These are phyloP conservation scores for Chrysotoxum bicinctum DNA, from an alignment of 2,888 invertebrate genomes.

Conservation along the genomic window DNA sequence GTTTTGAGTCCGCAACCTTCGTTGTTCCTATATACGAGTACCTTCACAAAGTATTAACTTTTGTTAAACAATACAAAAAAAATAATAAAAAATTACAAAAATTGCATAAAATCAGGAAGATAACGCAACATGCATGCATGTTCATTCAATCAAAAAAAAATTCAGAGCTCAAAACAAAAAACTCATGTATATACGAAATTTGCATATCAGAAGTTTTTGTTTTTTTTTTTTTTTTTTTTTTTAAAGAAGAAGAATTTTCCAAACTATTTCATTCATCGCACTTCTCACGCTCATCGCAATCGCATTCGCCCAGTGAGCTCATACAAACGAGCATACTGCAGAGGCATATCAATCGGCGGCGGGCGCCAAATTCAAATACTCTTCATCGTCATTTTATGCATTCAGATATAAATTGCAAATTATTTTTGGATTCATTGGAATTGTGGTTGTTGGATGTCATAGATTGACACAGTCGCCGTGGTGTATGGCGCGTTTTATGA, in stretches of 20 bases:
- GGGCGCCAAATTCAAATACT: slow-evolving; percentile 63
- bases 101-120: slow-evolving; percentile 36
- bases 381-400: slow-evolving; percentile 5
- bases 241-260: slow-evolving; percentile 10
- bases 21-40: slow-evolving; percentile 4
- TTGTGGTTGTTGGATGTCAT: slow-evolving; percentile 55
- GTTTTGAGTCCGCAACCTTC: slow-evolving; percentile 1
- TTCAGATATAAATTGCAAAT: slow-evolving; percentile 39
- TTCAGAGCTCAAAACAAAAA: neutral
- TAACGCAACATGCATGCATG: slow-evolving; percentile 27
- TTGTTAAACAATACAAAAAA: neutral
- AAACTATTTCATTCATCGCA: slow-evolving; percentile 56
- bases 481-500: slow-evolving; percentile 35
- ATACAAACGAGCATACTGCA: neutral
- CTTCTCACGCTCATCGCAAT: slow-evolving; percentile 62
- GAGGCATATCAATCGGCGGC: slow-evolving; percentile 63
- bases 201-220: slow-evolving; percentile 35
- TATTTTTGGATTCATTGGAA: slow-evolving; percentile 47
- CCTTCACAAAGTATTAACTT: slow-evolving; percentile 5
- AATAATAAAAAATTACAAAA: neutral
- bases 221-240: too few species aligned
- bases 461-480: slow-evolving; percentile 66
- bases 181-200: slow-evolving; percentile 44
- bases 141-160: neutral
- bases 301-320: neutral